These are phyloP conservation scores for Gonioctena quinquepunctata DNA, from an alignment of 1,140 invertebrate species.

Conservation along the genomic window DNA sequence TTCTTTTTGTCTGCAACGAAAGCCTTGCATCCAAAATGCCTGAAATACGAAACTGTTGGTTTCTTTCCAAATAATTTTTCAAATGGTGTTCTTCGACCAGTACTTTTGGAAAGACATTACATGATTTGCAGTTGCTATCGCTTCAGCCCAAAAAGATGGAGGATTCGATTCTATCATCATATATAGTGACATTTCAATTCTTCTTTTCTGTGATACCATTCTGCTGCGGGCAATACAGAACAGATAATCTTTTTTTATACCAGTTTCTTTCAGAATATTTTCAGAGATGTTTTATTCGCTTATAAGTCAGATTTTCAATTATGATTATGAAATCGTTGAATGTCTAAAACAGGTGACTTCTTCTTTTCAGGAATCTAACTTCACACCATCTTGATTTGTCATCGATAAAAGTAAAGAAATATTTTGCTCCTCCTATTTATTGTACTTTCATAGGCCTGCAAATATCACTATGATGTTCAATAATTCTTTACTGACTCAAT, in stretches of 20 bases:
- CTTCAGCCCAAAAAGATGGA: not conserved
- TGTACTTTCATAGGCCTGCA: not conserved
- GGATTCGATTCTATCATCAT: not conserved
- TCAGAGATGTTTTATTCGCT: not conserved
- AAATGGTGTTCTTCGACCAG: not conserved
- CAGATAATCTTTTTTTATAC: too few species aligned
- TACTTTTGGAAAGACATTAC: not conserved
- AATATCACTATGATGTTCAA: not conserved
- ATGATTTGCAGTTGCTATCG: not conserved
- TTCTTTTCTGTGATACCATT: too few species aligned
- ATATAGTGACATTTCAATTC: too few species aligned
- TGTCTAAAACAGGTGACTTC: not conserved
- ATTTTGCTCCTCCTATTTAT: not conserved
- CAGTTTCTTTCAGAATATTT: not conserved
- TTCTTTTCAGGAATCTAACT: too few species aligned
- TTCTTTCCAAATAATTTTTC: too few species aligned
- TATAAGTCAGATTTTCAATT: not conserved
- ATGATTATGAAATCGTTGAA: not conserved
- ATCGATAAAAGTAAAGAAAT: not conserved
- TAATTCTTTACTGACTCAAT: not conserved
- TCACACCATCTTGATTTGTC: not conserved
- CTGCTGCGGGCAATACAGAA: too few species aligned
- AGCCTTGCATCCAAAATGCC: too few species aligned
- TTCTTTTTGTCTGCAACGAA: too few species aligned
- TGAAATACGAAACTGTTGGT: too few species aligned